Conservation (phyloP, 1,140 invertebrate genomes). For the Mamestra configurata region DNA sequence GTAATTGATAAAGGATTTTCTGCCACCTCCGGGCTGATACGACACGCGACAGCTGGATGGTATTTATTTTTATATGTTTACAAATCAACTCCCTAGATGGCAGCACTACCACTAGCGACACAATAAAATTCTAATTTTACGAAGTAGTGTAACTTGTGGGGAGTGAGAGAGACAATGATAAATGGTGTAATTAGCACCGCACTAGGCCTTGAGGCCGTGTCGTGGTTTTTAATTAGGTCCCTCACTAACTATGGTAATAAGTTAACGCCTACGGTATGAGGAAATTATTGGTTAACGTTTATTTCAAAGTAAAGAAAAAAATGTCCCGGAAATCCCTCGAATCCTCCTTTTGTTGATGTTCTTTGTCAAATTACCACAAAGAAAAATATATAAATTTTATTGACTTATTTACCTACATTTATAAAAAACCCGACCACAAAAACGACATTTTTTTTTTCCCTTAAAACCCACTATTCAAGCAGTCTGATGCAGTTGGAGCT, state of each 20-base stretch:
- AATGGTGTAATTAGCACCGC: constrained; percentile 23
- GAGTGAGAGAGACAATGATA: constrained; percentile 4
- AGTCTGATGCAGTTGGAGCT: too few species aligned
- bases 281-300: neutral
- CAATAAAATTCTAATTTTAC: constrained; percentile 22
- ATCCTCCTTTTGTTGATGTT: too few species aligned
- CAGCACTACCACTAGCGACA: neutral
- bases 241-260: neutral
- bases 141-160: neutral
- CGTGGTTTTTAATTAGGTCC: constrained; percentile 11
- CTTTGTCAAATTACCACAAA: too few species aligned
- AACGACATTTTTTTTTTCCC: too few species aligned
- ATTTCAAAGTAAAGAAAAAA: neutral
- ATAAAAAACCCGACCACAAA: too few species aligned
- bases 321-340: too few species aligned
- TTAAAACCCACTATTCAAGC: too few species aligned
- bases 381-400: too few species aligned
- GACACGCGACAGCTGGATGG: neutral
- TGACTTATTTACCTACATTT: too few species aligned
- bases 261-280: neutral
- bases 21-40: too few species aligned
- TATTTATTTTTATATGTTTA: neutral
- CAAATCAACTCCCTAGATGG: neutral
- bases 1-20: too few species aligned
- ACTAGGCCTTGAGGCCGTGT: neutral